Evolutionary conservation across 53 echinoderm and acorn worm species (phyloP).

Genomic region (Paelopatides confundens): DNA sequence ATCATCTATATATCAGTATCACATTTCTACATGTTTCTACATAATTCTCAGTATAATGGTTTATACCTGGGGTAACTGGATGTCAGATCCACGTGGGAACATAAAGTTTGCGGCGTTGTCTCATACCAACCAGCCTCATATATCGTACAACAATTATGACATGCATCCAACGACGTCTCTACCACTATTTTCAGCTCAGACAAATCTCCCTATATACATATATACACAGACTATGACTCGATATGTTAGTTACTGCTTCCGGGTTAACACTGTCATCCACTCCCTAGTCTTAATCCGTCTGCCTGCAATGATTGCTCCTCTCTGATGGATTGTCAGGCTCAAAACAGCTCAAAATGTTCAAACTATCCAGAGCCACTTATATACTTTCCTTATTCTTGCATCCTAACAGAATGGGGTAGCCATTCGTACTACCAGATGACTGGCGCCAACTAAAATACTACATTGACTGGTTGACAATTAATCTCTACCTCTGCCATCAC

Average conservation of each 20-base stretch:
- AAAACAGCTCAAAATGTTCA: not conserved
- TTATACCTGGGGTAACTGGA: not conserved
- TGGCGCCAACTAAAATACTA: slow-evolving; percentile 37
- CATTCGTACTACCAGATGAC: not conserved
- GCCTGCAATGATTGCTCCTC: not conserved
- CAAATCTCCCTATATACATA: too few relatives aligned
- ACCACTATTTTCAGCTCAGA: too few relatives aligned
- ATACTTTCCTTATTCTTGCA: not conserved
- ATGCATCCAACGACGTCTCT: too few relatives aligned
- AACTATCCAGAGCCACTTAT: not conserved
- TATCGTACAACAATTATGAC: too few relatives aligned
- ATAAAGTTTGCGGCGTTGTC: too few relatives aligned
- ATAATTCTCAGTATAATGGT: not conserved
- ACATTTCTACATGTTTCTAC: not conserved
- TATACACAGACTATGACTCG: too few relatives aligned
- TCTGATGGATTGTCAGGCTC: not conserved
- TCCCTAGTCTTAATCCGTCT: not conserved
- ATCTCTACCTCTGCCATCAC: slow-evolving; percentile 26
- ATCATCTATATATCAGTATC: too few relatives aligned
- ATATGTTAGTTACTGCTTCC: too few relatives aligned
- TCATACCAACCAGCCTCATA: too few relatives aligned
- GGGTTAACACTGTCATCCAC: too few relatives aligned
- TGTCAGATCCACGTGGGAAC: too few relatives aligned
- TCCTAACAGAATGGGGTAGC: not conserved
- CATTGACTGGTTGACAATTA: not conserved